These are phyloP conservation scores for Idaea aversata DNA, from an alignment of 2,888 invertebrate species.

Conservation along the genomic window DNA sequence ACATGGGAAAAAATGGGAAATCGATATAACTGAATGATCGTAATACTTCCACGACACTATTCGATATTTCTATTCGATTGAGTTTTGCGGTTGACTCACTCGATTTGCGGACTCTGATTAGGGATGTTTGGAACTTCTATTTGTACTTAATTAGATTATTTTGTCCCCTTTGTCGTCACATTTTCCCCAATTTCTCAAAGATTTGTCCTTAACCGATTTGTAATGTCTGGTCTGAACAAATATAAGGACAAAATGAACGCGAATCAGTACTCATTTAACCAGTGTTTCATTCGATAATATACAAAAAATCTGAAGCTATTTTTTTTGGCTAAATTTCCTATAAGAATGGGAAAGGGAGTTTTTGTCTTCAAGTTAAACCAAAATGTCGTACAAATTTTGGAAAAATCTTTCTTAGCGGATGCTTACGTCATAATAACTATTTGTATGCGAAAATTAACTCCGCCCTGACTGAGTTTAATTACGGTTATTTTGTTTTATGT, in stretches of 20 bases:
- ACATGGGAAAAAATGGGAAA: constrained; percentile 44
- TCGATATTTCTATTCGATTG: constrained; percentile 41
- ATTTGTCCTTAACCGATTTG: not conserved
- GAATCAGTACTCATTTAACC: not conserved
- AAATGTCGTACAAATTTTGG: no score
- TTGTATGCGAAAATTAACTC: no score
- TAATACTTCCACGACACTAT: constrained; percentile 37
- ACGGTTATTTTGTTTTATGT: no score
- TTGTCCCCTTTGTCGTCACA: not conserved
- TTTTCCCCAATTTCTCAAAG: not conserved
- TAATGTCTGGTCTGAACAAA: not conserved
- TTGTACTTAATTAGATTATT: not conserved
- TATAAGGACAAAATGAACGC: not conserved
- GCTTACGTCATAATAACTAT: no score
- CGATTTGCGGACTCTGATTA: constrained; percentile 5
- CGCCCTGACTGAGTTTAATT: no score
- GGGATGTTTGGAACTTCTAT: not conserved
- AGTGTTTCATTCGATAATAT: not conserved
- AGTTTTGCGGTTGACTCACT: constrained; percentile 20
- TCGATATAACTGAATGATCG: constrained; percentile 34
- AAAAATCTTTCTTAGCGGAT: no score
- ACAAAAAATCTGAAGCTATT: no score
- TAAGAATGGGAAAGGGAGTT: no score
- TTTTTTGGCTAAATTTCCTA: no score
- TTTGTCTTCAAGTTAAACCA: no score